Conservation (phyloP, 2,113 vertebrate species). For the Laticauda laticaudata region DNA sequence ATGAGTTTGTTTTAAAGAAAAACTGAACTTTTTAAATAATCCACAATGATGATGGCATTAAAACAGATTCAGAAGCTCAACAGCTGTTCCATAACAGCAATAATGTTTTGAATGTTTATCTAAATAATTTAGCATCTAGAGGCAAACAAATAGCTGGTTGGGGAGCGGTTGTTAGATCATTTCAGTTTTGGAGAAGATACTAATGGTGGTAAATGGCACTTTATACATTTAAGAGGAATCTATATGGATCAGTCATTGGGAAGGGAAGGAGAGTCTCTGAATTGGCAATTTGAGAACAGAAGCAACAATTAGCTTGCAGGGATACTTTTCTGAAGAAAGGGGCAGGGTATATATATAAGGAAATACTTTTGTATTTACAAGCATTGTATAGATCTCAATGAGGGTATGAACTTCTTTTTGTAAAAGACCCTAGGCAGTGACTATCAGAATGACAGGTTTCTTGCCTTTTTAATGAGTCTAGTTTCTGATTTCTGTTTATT, state of each 20-base stretch:
- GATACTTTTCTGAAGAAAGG: not conserved
- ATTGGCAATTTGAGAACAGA: not conserved
- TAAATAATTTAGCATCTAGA: slow-evolving; percentile 25
- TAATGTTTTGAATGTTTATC: not conserved
- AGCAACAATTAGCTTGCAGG: not conserved
- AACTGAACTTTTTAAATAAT: not conserved
- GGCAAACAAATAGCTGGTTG: slow-evolving; percentile 15
- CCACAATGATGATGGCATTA: not conserved
- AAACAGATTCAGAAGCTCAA: not conserved
- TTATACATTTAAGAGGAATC: not conserved
- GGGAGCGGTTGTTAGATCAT: slow-evolving; percentile 6
- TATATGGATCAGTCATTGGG: not conserved
- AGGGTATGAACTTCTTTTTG: not conserved
- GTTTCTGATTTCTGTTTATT: not conserved
- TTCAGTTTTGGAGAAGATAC: slow-evolving; percentile 31
- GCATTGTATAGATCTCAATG: not conserved
- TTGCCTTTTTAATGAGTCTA: not conserved
- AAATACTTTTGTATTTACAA: not conserved
- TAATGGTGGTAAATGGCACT: not conserved
- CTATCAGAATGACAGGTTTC: not conserved
- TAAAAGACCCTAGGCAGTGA: not conserved
- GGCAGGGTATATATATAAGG: not conserved
- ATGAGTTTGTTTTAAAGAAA: not conserved
- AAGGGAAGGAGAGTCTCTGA: not conserved
- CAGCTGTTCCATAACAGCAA: not conserved